phyloP scores from a whole-genome alignment of 2,797 vertebrate species.

The Megaceryle alcyon region DNA sequence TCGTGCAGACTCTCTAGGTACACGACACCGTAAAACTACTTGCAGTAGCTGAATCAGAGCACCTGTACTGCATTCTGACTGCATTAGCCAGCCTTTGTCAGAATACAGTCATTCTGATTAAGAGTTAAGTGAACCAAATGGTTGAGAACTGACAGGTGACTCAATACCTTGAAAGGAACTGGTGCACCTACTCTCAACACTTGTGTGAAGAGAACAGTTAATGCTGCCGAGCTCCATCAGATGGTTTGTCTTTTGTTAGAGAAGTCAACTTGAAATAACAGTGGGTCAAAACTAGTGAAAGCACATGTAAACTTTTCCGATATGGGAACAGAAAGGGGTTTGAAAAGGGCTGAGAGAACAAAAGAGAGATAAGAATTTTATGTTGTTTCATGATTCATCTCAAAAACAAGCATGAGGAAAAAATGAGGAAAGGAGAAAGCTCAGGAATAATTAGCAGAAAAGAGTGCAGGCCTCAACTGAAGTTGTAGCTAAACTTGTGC shows the following conservation, averaged over 20 bases:
- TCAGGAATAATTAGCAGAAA: not conserved
- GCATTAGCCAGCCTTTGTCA: not conserved
- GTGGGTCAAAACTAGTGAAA: not conserved
- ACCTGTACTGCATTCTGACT: not conserved
- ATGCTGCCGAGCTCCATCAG: not conserved
- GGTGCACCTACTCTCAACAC: not conserved
- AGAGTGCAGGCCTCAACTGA: not conserved
- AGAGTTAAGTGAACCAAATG: not conserved
- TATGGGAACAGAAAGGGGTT: not conserved
- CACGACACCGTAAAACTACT: not conserved
- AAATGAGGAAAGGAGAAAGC: not conserved
- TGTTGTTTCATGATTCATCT: not conserved
- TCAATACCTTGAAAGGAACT: not conserved
- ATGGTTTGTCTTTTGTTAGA: not conserved
- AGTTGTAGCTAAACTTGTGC: not conserved
- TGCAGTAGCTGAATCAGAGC: not conserved
- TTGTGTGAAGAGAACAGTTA: not conserved
- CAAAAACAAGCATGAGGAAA: not conserved
- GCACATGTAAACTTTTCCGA: not conserved
- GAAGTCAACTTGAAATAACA: not conserved
- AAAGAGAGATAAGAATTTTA: not conserved
- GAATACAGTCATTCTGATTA: conserved; percentile 3
- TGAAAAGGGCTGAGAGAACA: not conserved
- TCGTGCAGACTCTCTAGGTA: not conserved
- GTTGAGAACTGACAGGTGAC: not conserved